A percentile compares a stretch with the other conserved stretches of the same genome.
Evolutionary conservation across 1,140 invertebrate genomes (phyloP).

Genomic region (Semibalanus balanoides): DNA sequence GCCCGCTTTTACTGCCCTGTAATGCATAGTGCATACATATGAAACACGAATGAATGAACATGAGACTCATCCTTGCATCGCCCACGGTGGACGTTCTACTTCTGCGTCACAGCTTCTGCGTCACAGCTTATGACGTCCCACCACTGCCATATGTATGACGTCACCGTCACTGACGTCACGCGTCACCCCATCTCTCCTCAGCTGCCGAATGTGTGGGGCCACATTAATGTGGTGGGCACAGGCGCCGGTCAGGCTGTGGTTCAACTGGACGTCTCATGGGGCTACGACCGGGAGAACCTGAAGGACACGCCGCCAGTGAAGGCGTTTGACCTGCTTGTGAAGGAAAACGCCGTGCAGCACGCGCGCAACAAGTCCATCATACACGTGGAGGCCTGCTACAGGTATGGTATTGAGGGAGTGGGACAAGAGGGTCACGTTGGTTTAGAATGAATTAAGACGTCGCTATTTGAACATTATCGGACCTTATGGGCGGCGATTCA

Average conservation of each 20-base stretch:
- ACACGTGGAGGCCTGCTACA: not conserved
- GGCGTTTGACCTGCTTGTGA: conserved; percentile 33
- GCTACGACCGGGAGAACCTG: conserved; percentile 39
- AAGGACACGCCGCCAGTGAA: conserved; percentile 34
- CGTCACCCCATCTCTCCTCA: not conserved
- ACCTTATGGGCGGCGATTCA: too few species aligned
- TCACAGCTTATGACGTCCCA: too few species aligned
- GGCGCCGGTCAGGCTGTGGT: conserved; percentile 42
- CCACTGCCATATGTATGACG: not conserved
- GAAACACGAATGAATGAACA: too few species aligned
- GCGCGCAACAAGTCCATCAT: conserved; percentile 34
- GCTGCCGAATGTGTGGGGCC: conserved; percentile 39
- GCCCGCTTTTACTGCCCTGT: too few species aligned
- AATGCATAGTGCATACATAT: too few species aligned
- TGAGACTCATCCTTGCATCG: too few species aligned
- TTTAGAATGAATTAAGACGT: too few species aligned
- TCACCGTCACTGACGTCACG: not conserved
- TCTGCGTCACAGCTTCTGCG: too few species aligned
- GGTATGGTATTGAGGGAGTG: too few species aligned
- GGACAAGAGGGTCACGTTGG: too few species aligned
- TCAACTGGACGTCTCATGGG: conserved; percentile 41
- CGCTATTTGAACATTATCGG: too few species aligned
- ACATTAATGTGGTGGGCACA: conserved; percentile 36
- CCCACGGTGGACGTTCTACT: too few species aligned
- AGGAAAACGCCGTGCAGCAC: conserved; percentile 30